These are phyloP conservation scores for Tuta absoluta DNA, from an alignment of 2,888 invertebrate genomes.

Conservation along the genomic window DNA sequence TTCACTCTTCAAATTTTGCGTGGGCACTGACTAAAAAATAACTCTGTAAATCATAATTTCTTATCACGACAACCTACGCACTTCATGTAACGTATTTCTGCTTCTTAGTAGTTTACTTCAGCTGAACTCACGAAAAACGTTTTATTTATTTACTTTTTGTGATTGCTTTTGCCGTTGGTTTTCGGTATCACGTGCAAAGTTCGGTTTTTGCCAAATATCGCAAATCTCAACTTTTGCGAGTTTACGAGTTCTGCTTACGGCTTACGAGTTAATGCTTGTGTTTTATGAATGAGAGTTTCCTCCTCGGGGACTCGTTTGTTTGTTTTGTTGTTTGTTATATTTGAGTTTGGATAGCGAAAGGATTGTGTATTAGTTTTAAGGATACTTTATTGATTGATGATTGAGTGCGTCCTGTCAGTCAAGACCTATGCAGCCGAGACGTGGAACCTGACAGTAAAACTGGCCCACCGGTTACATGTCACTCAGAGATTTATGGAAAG, in stretches of 20 bases:
- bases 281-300: slow-evolving; percentile 10
- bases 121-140: background rate
- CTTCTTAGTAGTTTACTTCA: background rate
- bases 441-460: too few relatives aligned
- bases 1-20: too few relatives aligned
- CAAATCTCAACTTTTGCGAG: slow-evolving; percentile 10
- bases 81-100: background rate
- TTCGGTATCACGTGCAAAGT: slow-evolving; percentile 9
- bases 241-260: background rate
- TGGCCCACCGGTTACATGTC: too few relatives aligned
- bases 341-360: too few relatives aligned
- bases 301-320: slow-evolving; percentile 5
- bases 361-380: too few relatives aligned
- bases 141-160: background rate
- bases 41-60: too few relatives aligned
- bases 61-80: background rate
- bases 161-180: background rate
- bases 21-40: too few relatives aligned
- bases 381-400: too few relatives aligned
- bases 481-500: too few relatives aligned
- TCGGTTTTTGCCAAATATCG: slow-evolving; percentile 10
- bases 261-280: slow-evolving; percentile 12
- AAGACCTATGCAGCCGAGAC: too few relatives aligned
- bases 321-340: slow-evolving; percentile 27
- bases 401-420: too few relatives aligned